These are phyloP conservation scores for Ictalurus punctatus DNA, from an alignment of 2,113 vertebrate species.

Conservation along the genomic window DNA sequence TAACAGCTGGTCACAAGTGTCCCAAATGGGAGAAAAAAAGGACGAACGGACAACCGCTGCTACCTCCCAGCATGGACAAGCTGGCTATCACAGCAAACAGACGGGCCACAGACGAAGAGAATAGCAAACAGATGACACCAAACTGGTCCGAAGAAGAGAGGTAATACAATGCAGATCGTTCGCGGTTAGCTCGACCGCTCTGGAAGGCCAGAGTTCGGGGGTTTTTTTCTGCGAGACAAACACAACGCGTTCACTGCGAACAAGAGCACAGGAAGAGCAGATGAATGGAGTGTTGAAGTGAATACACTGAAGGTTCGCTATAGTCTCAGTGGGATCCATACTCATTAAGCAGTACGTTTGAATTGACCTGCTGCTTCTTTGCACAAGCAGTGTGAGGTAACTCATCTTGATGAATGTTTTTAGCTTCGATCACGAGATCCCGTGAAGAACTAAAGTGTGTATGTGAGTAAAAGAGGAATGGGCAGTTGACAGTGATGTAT, in stretches of 20 bases:
- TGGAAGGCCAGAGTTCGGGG: constrained; percentile 2
- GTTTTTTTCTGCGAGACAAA: neutral
- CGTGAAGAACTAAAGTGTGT: constrained; percentile 44
- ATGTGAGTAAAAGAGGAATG: neutral
- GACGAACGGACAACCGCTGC: constrained; percentile 22
- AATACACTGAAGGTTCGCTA: constrained; percentile 17
- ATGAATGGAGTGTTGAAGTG: constrained; percentile 25
- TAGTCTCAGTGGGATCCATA: constrained; percentile 15
- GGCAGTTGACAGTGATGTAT: constrained; percentile 33
- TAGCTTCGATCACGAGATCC: constrained; percentile 63
- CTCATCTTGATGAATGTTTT: constrained; percentile 61
- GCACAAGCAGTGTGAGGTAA: neutral
- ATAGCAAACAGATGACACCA: constrained; percentile 18
- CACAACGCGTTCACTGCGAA: neutral
- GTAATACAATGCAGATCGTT: constrained; percentile 20
- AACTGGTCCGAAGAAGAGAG: neutral
- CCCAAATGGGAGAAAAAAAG: constrained; percentile 20
- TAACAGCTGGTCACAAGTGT: constrained; percentile 48
- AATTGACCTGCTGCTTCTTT: constrained; percentile 2
- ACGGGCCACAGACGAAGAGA: neutral
- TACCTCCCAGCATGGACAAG: constrained; percentile 44
- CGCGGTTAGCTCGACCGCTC: neutral
- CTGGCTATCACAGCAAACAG: constrained; percentile 32
- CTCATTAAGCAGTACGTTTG: constrained; percentile 30
- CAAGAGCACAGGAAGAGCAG: constrained; percentile 22